phyloP scores from a whole-genome alignment of 1,140 invertebrate species.

The Agrilus planipennis region DNA sequence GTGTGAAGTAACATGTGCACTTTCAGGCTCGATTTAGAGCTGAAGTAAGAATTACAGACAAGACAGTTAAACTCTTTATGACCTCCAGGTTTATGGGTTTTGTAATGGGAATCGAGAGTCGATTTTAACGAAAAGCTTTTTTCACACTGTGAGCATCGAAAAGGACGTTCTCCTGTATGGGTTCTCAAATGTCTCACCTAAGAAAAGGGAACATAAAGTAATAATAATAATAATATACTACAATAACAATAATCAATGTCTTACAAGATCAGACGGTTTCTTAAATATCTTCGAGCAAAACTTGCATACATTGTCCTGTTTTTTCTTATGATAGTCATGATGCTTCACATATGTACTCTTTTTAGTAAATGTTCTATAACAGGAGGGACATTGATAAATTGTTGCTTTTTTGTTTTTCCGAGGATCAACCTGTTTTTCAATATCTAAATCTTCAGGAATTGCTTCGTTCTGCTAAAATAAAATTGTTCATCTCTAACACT shows the following conservation, averaged over 20 bases:
- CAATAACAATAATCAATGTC: constrained; percentile 3
- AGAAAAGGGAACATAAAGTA: constrained; percentile 18
- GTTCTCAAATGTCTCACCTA: constrained; percentile 35
- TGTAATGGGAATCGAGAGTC: constrained; percentile 48
- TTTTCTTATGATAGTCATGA: constrained; percentile 9
- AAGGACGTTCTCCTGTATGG: constrained; percentile 59
- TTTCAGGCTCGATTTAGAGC: constrained; percentile 51
- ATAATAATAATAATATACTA: constrained; percentile 1
- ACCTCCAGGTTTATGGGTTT: constrained; percentile 41
- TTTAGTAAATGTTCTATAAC: too few species aligned
- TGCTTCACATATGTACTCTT: too few species aligned
- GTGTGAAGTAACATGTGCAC: constrained; percentile 47
- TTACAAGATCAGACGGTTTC: constrained; percentile 29
- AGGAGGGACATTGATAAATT: too few species aligned
- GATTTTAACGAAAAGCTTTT: constrained; percentile 58
- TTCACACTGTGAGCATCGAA: constrained; percentile 47
- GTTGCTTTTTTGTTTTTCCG: too few species aligned
- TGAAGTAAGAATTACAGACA: constrained; percentile 45
- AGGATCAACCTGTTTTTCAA: too few species aligned
- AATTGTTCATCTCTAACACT: too few species aligned
- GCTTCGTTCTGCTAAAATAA: too few species aligned
- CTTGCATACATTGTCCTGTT: constrained; percentile 12
- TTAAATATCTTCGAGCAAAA: constrained; percentile 25
- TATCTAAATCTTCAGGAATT: too few species aligned
- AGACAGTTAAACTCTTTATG: constrained; percentile 44